Evolutionary conservation across 2,888 invertebrate genomes (phyloP).

Genomic region (Disparrhopalites patrizii): DNA sequence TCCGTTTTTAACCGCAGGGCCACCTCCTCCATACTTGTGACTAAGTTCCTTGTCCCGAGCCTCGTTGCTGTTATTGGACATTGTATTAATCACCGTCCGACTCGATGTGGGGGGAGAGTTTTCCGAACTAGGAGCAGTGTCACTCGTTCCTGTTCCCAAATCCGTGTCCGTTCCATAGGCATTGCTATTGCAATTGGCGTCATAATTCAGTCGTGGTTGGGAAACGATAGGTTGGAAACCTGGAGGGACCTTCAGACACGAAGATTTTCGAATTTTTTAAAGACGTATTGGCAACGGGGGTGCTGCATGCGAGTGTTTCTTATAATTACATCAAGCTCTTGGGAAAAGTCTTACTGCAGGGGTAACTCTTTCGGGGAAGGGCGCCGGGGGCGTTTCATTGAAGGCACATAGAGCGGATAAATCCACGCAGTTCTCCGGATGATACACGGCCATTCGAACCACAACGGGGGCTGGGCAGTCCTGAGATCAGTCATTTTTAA

Average conservation of each 20-base stretch:
- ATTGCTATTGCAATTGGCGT: background rate
- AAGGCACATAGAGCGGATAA: background rate
- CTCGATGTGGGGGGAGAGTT: background rate
- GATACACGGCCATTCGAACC: background rate
- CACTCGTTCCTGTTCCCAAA: background rate
- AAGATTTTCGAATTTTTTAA: background rate
- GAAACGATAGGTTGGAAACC: slow-evolving; percentile 9
- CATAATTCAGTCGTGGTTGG: background rate
- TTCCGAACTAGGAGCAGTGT: background rate
- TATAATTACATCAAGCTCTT: too few species aligned
- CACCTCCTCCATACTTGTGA: background rate
- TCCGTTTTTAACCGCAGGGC: background rate
- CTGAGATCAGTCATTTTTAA: background rate
- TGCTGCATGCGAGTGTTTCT: too few species aligned
- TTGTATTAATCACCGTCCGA: background rate
- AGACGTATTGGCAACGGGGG: too few species aligned
- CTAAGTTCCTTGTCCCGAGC: background rate
- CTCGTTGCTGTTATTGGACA: background rate
- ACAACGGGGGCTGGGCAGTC: background rate
- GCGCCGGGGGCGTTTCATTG: background rate
- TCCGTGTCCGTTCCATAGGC: background rate
- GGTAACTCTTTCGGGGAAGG: background rate
- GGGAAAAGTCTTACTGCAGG: background rate
- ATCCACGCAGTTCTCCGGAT: background rate
- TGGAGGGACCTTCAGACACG: slow-evolving; percentile 10